A percentile compares a stretch with the other conserved stretches of the same genome.
These are phyloP conservation scores for Synaphobranchus kaupii DNA, from an alignment of 2,797 vertebrate genomes.

Conservation along the genomic window DNA sequence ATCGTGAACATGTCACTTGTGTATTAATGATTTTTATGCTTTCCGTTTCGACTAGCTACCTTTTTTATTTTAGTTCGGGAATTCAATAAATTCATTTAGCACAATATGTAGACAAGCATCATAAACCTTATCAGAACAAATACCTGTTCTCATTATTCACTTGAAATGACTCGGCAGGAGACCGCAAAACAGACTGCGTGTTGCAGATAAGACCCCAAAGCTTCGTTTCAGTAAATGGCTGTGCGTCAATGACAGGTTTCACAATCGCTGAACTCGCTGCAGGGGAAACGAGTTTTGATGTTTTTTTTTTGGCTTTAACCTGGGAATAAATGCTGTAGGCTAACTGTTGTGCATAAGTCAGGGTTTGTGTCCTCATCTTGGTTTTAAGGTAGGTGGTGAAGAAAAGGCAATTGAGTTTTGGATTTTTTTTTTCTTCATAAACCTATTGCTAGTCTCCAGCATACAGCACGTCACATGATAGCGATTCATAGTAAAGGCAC, in stretches of 20 bases:
- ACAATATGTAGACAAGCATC: not conserved
- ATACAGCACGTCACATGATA: not conserved
- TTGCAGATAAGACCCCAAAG: slow-evolving; percentile 22
- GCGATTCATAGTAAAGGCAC: not conserved
- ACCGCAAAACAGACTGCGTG: slow-evolving; percentile 14
- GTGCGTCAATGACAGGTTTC: slow-evolving; percentile 1
- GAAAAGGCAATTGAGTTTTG: not conserved
- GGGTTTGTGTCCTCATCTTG: not conserved
- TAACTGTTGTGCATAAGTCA: not conserved
- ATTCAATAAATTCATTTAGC: not conserved
- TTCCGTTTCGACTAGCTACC: not conserved
- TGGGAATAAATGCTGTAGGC: not conserved
- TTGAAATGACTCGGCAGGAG: not conserved
- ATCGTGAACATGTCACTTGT: not conserved
- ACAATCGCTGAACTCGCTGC: not conserved
- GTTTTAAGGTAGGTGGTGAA: not conserved
- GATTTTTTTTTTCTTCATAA: not conserved
- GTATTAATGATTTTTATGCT: not conserved
- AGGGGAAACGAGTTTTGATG: not conserved
- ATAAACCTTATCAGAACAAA: slow-evolving; percentile 21
- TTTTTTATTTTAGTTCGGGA: not conserved
- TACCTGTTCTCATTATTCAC: not conserved
- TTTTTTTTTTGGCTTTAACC: not conserved
- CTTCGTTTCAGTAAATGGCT: not conserved
- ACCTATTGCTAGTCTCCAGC: not conserved